Evolutionary conservation across 2,888 invertebrate species (phyloP).

Genomic region (Halictus quadricinctus): DNA sequence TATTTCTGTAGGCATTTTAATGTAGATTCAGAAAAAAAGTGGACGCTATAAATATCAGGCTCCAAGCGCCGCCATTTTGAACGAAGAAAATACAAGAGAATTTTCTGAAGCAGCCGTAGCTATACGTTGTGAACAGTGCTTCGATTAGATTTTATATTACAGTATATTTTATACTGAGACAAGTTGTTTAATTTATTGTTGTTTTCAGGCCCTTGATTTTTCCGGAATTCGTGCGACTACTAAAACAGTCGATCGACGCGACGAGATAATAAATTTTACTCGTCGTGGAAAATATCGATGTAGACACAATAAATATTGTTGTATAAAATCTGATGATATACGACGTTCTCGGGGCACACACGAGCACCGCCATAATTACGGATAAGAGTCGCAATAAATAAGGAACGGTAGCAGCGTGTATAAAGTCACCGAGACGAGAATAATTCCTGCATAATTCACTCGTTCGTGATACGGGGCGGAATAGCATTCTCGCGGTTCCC

Average conservation of each 20-base stretch:
- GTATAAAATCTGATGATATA: background rate
- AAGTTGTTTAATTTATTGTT: background rate
- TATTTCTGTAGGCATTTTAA: no score
- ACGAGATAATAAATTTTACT: background rate
- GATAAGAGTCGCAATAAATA: constrained; percentile 64
- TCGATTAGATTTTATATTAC: no score
- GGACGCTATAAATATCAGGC: no score
- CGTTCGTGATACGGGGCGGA: constrained; percentile 57
- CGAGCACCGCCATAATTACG: constrained; percentile 45
- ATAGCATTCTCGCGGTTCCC: constrained; percentile 43
- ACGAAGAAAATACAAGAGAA: no score
- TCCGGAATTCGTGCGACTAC: background rate
- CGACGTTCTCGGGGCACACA: background rate
- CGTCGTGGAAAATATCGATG: background rate
- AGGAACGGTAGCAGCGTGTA: constrained; percentile 24
- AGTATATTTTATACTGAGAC: no score
- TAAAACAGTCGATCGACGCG: background rate
- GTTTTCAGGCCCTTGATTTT: background rate
- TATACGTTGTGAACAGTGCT: no score
- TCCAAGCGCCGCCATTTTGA: no score
- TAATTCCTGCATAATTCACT: constrained; percentile 68
- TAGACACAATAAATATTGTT: constrained; percentile 26
- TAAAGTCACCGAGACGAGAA: constrained; percentile 53
- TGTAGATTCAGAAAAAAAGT: no score
- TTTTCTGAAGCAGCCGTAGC: no score